Evolutionary conservation across 2,113 vertebrate genomes (phyloP), one percentile per base, ranked within the genome.

Genomic region (Osmerus eperlanus): DNA sequence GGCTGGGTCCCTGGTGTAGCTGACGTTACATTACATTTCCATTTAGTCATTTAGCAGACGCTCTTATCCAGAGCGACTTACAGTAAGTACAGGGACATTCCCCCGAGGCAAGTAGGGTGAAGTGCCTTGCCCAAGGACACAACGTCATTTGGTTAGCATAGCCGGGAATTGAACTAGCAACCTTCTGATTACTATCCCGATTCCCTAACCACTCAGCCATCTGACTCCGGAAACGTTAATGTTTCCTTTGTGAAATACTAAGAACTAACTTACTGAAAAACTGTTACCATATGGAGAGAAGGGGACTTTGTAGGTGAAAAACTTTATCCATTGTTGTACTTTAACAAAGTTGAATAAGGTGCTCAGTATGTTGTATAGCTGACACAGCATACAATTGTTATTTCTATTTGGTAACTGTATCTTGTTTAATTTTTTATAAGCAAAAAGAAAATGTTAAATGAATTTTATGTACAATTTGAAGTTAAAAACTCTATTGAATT

Each of bases 1-100:
- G 78, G 92, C 92, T 0, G 95, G 95, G 4, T 97, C 95, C 0
- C 91, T 96, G 70, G 95, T 96, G 87, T 96, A 92, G 92, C 68
- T 3, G 3, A 23, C 6, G 0, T 68, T 12, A n/a, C 18, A 21
- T 21, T 21, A 21, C 21, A 21, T 21, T 21, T 21, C 0, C 21
- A 21, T 21, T 21, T 21, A 0, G 21, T 21, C 21, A 21, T 21
- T 21, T 21, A 21, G 21, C 21, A 21, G 21, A 21, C 1, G 21
- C 21, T 21, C 21, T 21, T 21, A 21, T 21, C 21, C 21, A 21
- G 21, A 21, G 21, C 21, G 21, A 21, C 21, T 21, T 21, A 21
- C 21, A 0, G 21, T 21, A 21, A 21, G 21, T 21, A 21, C 21
- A 21, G 21, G 21, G 21, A 21, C 21, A 21, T 21, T 21, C 21